A percentile compares a stretch with the other conserved stretches of the same genome.
phyloP scores from a whole-genome alignment of 2,113 vertebrate genomes.

The Panthera tigris region DNA sequence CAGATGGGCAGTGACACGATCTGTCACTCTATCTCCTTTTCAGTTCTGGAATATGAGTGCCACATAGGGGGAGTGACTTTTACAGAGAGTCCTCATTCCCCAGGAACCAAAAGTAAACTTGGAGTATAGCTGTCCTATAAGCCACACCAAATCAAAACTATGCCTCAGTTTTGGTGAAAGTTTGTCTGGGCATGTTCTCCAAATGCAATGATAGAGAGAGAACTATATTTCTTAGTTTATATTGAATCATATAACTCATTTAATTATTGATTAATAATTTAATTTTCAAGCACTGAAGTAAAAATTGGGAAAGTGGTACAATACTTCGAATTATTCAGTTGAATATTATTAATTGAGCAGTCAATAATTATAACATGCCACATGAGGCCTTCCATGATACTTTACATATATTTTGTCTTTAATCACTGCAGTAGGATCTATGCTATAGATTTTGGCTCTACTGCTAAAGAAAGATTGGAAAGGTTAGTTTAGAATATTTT shows the following conservation, averaged over 20 bases:
- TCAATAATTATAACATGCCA: neutral
- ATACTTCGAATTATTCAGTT: neutral
- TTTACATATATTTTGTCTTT: neutral
- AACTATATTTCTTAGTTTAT: neutral
- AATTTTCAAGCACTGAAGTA: neutral
- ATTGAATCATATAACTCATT: neutral
- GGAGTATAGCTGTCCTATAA: neutral
- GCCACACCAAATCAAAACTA: neutral
- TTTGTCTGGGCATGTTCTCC: neutral
- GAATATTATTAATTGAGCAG: neutral
- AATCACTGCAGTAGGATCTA: neutral
- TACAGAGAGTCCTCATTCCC: neutral
- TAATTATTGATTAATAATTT: neutral
- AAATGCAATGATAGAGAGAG: neutral
- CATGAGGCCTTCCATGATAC: neutral
- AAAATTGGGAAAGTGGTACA: neutral
- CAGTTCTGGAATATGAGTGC: neutral
- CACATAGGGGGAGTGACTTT: neutral
- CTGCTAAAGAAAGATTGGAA: neutral
- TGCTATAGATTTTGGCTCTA: neutral
- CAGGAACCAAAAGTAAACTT: neutral
- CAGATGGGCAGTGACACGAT: neutral
- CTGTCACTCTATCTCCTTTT: neutral
- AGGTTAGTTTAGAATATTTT: neutral
- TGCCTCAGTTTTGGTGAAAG: neutral